Evolutionary conservation across 2,888 invertebrate species (phyloP).

Genomic region (Acrocyrtus sp.): DNA sequence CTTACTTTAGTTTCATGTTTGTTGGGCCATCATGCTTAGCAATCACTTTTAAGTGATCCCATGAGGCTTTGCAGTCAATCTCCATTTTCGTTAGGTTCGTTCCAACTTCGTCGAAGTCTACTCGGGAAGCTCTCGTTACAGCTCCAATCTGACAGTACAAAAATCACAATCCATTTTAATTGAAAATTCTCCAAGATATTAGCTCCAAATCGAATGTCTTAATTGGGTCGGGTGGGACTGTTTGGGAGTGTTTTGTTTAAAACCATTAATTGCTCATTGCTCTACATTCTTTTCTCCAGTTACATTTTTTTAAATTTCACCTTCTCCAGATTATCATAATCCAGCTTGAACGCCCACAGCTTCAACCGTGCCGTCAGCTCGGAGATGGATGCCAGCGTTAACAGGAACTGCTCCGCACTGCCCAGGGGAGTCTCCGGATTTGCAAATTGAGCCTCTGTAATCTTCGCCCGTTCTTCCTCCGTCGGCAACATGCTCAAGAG

Average conservation of each 20-base stretch:
- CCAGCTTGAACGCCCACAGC: conserved; percentile 98
- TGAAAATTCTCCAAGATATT: no score
- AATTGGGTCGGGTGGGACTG: no score
- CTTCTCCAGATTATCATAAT: conserved; percentile 95
- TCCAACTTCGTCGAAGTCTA: conserved; percentile 93
- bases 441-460: conserved; percentile 66
- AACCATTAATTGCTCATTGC: background rate
- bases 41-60: conserved; percentile 95
- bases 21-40: conserved; percentile 90
- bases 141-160: conserved; percentile 62
- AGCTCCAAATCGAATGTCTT: no score
- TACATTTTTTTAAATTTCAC: conserved; percentile 69
- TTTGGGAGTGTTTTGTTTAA: no score
- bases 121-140: conserved; percentile 81
- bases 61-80: conserved; percentile 95
- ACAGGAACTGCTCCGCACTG: conserved; percentile 97
- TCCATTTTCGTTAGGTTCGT: conserved; percentile 89
- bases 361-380: conserved; percentile 92
- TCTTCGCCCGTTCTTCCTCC: conserved; percentile 95
- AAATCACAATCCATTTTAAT: background rate
- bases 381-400: conserved; percentile 94
- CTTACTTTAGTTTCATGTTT: conserved; percentile 86
- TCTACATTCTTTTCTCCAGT: background rate
- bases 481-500: conserved; percentile 96
- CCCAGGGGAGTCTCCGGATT: conserved; percentile 92